Percentiles rank a stretch among this genome's conserved stretches.
Evolutionary conservation across 2,113 vertebrate genomes (phyloP).

Genomic region (Tachycineta bicolor): DNA sequence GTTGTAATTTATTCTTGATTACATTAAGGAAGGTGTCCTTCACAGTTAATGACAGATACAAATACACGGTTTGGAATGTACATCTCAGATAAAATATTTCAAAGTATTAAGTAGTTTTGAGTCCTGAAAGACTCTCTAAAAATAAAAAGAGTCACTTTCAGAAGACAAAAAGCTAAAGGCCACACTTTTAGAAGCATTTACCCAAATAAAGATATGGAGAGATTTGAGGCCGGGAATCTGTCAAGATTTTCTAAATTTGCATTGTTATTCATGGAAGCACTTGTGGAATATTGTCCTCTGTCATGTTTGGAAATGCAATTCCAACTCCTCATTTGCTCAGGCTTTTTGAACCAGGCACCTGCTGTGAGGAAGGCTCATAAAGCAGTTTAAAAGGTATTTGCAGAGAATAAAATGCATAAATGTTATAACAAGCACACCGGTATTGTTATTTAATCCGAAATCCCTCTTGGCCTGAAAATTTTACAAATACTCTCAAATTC

Average conservation of each 20-base stretch:
- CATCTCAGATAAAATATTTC: background rate
- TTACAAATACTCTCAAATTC: background rate
- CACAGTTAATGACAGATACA: background rate
- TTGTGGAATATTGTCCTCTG: background rate
- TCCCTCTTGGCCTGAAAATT: background rate
- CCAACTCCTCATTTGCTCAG: background rate
- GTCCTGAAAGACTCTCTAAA: background rate
- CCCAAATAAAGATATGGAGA: background rate
- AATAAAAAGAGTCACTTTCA: background rate
- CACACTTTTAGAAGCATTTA: background rate
- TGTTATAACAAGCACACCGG: background rate
- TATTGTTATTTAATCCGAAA: conserved; percentile 10
- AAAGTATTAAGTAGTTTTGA: background rate
- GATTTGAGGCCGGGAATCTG: background rate
- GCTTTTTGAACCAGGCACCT: background rate
- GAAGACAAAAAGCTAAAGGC: background rate
- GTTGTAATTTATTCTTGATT: background rate
- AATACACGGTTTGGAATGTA: background rate
- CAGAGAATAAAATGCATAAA: background rate
- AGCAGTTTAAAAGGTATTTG: background rate
- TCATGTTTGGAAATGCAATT: background rate
- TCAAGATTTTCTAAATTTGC: background rate
- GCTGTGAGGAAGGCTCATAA: background rate
- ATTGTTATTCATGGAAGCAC: background rate
- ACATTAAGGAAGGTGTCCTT: background rate